Conservation (phyloP, 2,797 vertebrate genomes). For the Sus cebifrons region DNA sequence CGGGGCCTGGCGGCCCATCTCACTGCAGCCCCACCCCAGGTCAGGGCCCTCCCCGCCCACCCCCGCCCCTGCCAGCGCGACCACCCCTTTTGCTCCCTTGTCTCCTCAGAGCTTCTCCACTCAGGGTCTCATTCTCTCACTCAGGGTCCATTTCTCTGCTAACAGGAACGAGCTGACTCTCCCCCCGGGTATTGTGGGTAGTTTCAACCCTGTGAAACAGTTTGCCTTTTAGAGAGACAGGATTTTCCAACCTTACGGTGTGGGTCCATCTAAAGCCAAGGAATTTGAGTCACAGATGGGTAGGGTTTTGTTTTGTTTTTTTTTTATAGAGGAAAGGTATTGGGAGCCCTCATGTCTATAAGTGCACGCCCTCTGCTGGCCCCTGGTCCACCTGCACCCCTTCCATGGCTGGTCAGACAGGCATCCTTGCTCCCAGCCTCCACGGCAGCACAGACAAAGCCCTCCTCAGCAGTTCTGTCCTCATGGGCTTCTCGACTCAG, state of each 20-base stretch:
- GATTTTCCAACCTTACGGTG: background rate
- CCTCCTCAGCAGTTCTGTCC: fast-evolving
- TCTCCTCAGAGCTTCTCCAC: fast-evolving
- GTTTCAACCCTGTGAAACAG: too few species aligned
- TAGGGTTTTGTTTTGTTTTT: background rate
- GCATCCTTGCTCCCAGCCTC: background rate
- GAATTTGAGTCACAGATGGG: background rate
- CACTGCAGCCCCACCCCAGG: background rate
- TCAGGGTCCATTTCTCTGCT: background rate
- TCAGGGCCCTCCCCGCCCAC: fast-evolving
- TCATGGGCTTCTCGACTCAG: background rate
- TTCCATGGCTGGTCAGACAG: fast-evolving
- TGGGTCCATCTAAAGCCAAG: background rate
- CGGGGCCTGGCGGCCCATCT: fast-evolving
- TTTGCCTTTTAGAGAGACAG: background rate
- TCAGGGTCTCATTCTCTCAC: fast-evolving
- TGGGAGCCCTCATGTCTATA: fast-evolving
- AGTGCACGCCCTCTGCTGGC: too few species aligned
- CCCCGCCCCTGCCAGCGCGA: fast-evolving
- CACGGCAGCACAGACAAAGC: fast-evolving
- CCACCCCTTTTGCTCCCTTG: fast-evolving
- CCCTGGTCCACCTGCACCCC: background rate
- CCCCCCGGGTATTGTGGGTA: background rate
- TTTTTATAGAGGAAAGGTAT: background rate
- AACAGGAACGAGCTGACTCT: too few species aligned